These are phyloP conservation scores for Paralichthys olivaceus DNA, from an alignment of 2,113 vertebrate genomes.

Conservation along the genomic window DNA sequence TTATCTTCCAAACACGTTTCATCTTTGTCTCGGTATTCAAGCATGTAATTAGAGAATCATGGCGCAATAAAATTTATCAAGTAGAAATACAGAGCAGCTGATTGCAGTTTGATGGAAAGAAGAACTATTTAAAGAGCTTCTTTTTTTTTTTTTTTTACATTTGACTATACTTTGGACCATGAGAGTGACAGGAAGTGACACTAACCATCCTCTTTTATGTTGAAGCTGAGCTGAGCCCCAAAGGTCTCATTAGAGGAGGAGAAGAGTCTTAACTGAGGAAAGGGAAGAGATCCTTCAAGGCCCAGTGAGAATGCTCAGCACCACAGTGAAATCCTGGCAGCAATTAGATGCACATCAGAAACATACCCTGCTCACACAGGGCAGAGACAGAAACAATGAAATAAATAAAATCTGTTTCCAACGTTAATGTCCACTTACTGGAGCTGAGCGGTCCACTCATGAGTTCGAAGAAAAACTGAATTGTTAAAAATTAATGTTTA, in stretches of 20 bases:
- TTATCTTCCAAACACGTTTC: constrained; percentile 50
- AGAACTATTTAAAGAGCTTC: constrained; percentile 11
- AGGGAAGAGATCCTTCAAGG: constrained; percentile 63
- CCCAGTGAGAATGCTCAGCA: constrained; percentile 61
- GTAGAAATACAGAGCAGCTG: constrained; percentile 27
- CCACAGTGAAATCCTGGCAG: constrained; percentile 53
- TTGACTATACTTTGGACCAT: not conserved
- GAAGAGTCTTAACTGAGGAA: constrained; percentile 54
- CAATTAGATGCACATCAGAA: constrained; percentile 69
- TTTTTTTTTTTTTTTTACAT: constrained; percentile 22
- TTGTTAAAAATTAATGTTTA: not conserved
- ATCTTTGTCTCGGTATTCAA: constrained; percentile 45
- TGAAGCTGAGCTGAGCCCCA: constrained; percentile 64
- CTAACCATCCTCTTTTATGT: constrained; percentile 53
- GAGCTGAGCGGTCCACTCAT: too few species aligned
- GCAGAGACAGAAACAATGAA: not conserved
- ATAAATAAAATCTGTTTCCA: not conserved
- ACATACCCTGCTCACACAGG: constrained; percentile 6
- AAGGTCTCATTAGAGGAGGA: constrained; percentile 76
- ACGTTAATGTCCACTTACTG: constrained; percentile 22
- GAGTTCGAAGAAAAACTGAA: too few species aligned
- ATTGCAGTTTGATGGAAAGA: constrained; percentile 18
- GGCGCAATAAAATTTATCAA: constrained; percentile 25
- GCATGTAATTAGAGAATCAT: constrained; percentile 54
- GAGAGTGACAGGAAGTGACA: constrained; percentile 49